phyloP scores from a whole-genome alignment of 2,113 vertebrate genomes.

The Mobula hypostoma region DNA sequence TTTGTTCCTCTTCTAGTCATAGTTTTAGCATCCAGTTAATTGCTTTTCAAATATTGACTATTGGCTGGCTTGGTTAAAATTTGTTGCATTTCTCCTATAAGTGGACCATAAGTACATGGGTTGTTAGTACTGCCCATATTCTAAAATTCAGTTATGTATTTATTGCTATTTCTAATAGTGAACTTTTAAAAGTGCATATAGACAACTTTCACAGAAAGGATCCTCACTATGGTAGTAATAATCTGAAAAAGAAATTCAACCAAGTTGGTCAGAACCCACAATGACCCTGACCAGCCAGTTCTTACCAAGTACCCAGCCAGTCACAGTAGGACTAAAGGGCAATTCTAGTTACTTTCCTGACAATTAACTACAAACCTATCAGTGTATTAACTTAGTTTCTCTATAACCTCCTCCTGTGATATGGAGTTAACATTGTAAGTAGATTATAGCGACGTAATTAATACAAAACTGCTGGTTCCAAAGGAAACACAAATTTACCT shows the following conservation, averaged over 20 bases:
- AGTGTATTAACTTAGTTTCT: background rate
- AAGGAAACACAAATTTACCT: slow-evolving; percentile 62
- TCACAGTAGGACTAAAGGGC: background rate
- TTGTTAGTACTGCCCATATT: background rate
- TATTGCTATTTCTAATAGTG: background rate
- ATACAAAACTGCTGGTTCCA: background rate
- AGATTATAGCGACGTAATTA: background rate
- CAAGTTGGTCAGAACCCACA: background rate
- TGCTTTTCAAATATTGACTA: too few species aligned
- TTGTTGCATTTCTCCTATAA: background rate
- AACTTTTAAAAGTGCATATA: background rate
- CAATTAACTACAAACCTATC: background rate
- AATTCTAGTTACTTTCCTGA: background rate
- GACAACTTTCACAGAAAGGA: background rate
- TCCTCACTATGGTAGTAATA: background rate
- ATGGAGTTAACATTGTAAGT: background rate
- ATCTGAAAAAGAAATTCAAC: background rate
- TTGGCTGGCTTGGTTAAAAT: too few species aligned
- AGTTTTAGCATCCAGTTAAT: too few species aligned
- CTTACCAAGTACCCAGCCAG: background rate
- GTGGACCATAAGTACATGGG: background rate
- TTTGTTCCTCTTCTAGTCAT: too few species aligned
- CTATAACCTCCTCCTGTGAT: background rate
- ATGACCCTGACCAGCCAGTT: background rate
- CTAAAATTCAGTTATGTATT: background rate